Base-by-base conservation (phyloP, 2,113 vertebrate genomes). In the Camelus bactrianus region DNA sequence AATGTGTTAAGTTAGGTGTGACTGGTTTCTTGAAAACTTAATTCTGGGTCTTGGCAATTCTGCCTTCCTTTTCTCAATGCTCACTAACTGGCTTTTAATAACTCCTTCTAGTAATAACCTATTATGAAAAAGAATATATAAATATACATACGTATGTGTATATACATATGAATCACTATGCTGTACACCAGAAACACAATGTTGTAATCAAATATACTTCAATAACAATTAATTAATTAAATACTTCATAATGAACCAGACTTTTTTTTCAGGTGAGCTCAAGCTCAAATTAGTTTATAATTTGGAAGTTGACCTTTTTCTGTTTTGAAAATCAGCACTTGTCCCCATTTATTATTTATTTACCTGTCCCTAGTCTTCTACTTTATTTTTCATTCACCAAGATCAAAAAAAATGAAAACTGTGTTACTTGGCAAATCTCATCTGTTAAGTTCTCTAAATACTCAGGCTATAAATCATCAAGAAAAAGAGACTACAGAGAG, bases 21-120 rank as follows among this genome's bases (percentile, higher is more conserved):
- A 91, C 76, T 16, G 72, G 64, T 67, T 73, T 91, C 76, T 58
- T 96, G 38, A 80, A 80, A 84, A 89, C 16, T 79, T 77, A 94
- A 87, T 62, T 84, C 56, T 88, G 52, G 16, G 26, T 95, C 42
- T 62, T 62, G 22, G 64, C 17, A 60, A 88, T 88, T 93, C 56
- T 69, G 24, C 6, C n/a, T 5, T 77, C 9, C 46, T 82, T 77
- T 38, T 56, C 73, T 92, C n/a, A 52, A n/a, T 30, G 30, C 50
- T 92, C 28, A 50, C 30, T 50, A 67, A 24, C 26, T 4, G 6
- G 72, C 35, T 77, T 87, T 87, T 83, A 95, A 82, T 48, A 85
- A 95, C 38, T 17, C 3, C 38, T 42, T 42, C 38, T 42, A 42
- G 38, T 42, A 42, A 42, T 42, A 42, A 42, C 38, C 38, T 42